These are phyloP conservation scores for Morbakka virulenta DNA, from an alignment of 30 jellyfish, hydroid and myxozoan genomes.

Conservation along the genomic window DNA sequence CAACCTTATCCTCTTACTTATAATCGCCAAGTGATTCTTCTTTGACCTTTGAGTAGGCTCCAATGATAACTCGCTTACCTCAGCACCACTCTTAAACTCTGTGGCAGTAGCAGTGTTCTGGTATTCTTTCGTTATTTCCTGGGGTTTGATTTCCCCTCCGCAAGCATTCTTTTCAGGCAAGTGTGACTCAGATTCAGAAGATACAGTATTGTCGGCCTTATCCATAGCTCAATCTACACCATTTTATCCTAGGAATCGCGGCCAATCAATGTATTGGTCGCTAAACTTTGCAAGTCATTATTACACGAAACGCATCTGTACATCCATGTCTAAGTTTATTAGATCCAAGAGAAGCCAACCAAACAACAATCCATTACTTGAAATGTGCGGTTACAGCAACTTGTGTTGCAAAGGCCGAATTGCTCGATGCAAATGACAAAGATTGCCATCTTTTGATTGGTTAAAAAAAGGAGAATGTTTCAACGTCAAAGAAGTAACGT, in stretches of 20 bases:
- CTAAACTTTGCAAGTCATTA: too few species aligned
- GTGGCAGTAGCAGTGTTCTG: background rate
- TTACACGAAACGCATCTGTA: too few species aligned
- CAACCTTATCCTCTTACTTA: constrained; percentile 57
- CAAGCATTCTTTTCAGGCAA: background rate
- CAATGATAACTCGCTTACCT: background rate
- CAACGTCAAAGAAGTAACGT: too few species aligned
- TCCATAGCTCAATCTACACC: background rate
- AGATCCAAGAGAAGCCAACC: too few species aligned
- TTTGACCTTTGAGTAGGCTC: background rate
- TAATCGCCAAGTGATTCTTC: constrained; percentile 35
- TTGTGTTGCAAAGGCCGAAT: too few species aligned
- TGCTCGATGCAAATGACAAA: too few species aligned
- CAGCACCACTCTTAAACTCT: background rate
- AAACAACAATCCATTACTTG: too few species aligned
- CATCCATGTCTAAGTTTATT: too few species aligned
- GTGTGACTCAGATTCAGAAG: background rate
- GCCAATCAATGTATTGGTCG: background rate
- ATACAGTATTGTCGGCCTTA: background rate
- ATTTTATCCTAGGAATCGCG: background rate
- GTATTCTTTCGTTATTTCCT: background rate
- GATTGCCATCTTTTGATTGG: too few species aligned
- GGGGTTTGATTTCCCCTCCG: background rate
- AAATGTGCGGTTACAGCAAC: too few species aligned
- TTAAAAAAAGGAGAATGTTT: too few species aligned